Evolutionary conservation across 2,888 invertebrate genomes (phyloP), one percentile per base, ranked within the genome.

Genomic region (Eurytoma californica): DNA sequence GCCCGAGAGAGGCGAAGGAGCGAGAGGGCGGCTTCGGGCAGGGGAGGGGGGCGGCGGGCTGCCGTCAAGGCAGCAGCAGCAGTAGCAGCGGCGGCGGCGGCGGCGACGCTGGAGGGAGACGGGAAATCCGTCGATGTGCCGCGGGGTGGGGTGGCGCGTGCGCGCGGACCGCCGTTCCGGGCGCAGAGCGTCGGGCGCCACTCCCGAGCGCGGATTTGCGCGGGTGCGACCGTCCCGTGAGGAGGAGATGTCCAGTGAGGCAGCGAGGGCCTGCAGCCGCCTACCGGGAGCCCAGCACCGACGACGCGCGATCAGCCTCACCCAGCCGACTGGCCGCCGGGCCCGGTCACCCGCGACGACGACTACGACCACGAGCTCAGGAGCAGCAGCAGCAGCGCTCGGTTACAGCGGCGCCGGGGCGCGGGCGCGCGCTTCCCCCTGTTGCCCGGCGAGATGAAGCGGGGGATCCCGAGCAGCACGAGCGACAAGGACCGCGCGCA

Each of bases 161-260:
- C 78, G 79, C 81, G 70, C 73, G 18, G 28, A 57, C 28, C 58
- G 49, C 49, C 70, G 16, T 18, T 39, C 67, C 14, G 58, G 65
- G 69, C 61, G 91, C 92, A 90, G 91, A 91, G 91, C 89, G 87
- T 88, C 90, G 88, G 88, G 86, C 89, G 90, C 90, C 90, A 90
- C 90, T 90, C 90, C 90, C 90, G 88, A 89, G 88, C 90, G 88
- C 90, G 82, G 83, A 83, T 83, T 82, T 84, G 82, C 82, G 83
- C 85, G 84, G 83, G 83, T 84, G 83, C 83, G 84, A 85, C 78
- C 82, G 82, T 80, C 83, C 79, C 83, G 83, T 80, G 79, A 81
- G 82, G 79, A 81, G 58, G 72, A 82, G 79, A 82, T 58, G 72
- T 60, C 78, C 60, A 73, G 79, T 68, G 73, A 58, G 63, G 63